These are phyloP conservation scores for Vanacampus margaritifer DNA, from an alignment of 2,113 vertebrate genomes.

Conservation along the genomic window DNA sequence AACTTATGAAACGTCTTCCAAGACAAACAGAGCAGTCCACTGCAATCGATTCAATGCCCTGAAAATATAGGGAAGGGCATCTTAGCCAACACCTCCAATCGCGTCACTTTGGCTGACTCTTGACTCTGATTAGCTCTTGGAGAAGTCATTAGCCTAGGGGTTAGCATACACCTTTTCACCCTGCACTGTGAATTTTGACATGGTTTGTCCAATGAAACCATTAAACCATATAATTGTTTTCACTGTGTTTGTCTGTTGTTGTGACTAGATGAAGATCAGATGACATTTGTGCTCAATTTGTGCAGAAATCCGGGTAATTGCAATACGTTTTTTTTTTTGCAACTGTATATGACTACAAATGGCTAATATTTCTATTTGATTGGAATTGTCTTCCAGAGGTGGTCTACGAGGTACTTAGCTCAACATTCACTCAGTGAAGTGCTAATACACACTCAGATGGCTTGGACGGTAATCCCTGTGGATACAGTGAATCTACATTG, in stretches of 20 bases:
- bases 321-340: background rate
- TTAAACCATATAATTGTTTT: background rate
- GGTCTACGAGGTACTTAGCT: constrained; percentile 13
- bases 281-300: background rate
- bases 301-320: background rate
- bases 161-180: background rate
- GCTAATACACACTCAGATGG: constrained; percentile 57
- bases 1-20: no score
- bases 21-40: no score
- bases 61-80: background rate
- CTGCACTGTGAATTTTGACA: background rate
- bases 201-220: background rate
- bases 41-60: no score
- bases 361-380: background rate
- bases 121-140: background rate
- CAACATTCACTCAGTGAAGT: constrained; percentile 33
- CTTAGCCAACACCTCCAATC: background rate
- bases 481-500: constrained; percentile 79
- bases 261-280: background rate
- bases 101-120: background rate
- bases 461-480: constrained; percentile 67
- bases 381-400: background rate
- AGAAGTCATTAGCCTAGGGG: background rate
- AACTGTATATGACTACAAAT: background rate
- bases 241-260: background rate